Evolutionary conservation across 2,888 invertebrate species (phyloP), one percentile per base, ranked within the genome.

Genomic region (Caenorhabditis drosophilae): DNA sequence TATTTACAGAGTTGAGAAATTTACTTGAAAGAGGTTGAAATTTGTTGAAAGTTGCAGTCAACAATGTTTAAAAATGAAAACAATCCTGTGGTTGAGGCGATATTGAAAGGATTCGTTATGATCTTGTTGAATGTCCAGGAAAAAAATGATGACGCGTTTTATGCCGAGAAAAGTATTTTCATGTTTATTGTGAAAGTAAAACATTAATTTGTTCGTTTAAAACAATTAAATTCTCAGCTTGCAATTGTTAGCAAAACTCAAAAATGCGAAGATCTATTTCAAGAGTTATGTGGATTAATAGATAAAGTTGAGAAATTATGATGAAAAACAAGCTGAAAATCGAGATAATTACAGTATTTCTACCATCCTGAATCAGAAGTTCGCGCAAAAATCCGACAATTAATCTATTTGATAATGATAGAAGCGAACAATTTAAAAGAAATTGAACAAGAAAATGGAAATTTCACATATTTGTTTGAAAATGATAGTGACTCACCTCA

Each of bases 241-340:
- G 44, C 63, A 2, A 23, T 63, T 40, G 45, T 50, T 18, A 49
- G 47, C 34, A 57, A 57, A 36, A 40, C 57, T 9, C 35, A 57
- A 31, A 57, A 63, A 27, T 49, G 53, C 16, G 50, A 49, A n/a
- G 63, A 50, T 16, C 45, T 63, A 9, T 31, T 63, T 6, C n/a
- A 35, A 27, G 18, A 53, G 20, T 46, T 63, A 2, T 52, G 57
- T 40, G n/a, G 27, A n/a, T 23, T 63, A 2, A 34, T 63, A 2
- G 46, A 57, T 12, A 45, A 45, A 12, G 36, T 36, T n/a, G 4
- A 3, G 15, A 4, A 15, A 3, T n/a, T 15, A n/a, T 15, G 4
- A 7, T 36, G 16, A 4, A n/a, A 4, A 36, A 9, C 4, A 36
- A 36, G 16, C n/a, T 7, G 15, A 36, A 7, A 12, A n/a, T 36